These are phyloP conservation scores for Temnothorax ravouxi DNA, from an alignment of 2,888 invertebrate species.

Conservation along the genomic window DNA sequence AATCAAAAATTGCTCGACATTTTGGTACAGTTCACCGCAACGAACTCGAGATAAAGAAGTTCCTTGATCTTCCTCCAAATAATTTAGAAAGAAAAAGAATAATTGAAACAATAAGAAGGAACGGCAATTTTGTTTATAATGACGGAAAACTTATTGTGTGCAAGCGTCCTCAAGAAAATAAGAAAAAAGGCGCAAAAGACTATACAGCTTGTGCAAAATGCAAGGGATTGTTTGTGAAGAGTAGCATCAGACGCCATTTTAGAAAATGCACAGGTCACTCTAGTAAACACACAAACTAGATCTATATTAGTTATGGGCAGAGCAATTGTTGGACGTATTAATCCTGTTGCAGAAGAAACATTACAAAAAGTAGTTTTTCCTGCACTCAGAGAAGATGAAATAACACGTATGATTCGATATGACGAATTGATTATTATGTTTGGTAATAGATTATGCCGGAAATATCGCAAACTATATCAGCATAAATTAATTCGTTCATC, in stretches of 20 bases:
- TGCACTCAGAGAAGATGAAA: constrained; percentile 7
- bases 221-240: constrained; percentile 13
- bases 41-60: background rate
- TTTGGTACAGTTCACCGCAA: background rate
- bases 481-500: constrained; percentile 20
- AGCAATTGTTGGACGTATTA: background rate
- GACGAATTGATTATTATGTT: constrained; percentile 10
- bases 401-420: background rate
- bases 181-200: background rate
- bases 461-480: constrained; percentile 9
- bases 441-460: constrained; percentile 14
- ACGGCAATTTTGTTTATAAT: background rate
- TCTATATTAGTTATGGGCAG: constrained; percentile 2
- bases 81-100: constrained; percentile 18
- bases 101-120: constrained; percentile 25
- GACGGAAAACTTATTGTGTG: background rate
- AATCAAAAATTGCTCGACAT: constrained; percentile 19
- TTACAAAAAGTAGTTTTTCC: constrained; percentile 9
- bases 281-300: background rate
- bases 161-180: background rate
- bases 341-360: constrained; percentile 15
- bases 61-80: background rate
- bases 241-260: constrained; percentile 2
- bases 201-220: constrained; percentile 12
- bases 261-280: background rate